Base-by-base conservation (phyloP, 2,888 invertebrate species). In the Enchytraeus crypticus region DNA sequence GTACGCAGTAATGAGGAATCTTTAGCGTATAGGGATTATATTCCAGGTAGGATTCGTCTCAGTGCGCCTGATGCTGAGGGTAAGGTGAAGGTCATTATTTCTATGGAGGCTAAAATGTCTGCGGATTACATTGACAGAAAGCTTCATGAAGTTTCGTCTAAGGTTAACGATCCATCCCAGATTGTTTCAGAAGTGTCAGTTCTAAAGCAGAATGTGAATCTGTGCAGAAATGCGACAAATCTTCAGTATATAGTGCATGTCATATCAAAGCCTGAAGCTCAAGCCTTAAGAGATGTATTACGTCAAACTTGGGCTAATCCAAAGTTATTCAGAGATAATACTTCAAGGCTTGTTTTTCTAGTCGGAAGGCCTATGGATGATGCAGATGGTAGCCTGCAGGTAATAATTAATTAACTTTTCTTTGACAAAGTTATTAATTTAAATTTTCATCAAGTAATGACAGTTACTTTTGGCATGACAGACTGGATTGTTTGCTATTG, bases 271-370 rank as follows among this genome's bases (percentile, higher is more conserved):
- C 38, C 38, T 8, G 18, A 18, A 8, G 38, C 8, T 8, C 38
- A 38, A 18, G 38, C 38, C 11, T 18, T 65, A 34, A 51, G 72
- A 21, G 30, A 61, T 5, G 49, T 63, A 2, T 61, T 72, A 5
- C 54, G 72, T 2, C 27, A 38, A 5, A 71, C 71, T 8, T 72
- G 71, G 71, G 68, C 66, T n/a, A 66, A 66, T 47, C 46, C 60
- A 1, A 51, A 63, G 2, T 61, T 67, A 30, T 69, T 70, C 54
- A 59, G 56, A 32, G 53, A 61, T 1, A 32, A 62, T 0, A 38
- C 29, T 5, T 64, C 54, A 1, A 32, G 62, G 32, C 53, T 69
- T 4, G 61, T 72, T 5, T 72, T 72, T 51, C 53, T 72, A 5
- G 59, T 71, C 23, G 72, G 72, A 5, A 49, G 45, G 5, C 62